Base-by-base conservation (phyloP, 2,113 vertebrate species). In the Dasyurus viverrinus region DNA sequence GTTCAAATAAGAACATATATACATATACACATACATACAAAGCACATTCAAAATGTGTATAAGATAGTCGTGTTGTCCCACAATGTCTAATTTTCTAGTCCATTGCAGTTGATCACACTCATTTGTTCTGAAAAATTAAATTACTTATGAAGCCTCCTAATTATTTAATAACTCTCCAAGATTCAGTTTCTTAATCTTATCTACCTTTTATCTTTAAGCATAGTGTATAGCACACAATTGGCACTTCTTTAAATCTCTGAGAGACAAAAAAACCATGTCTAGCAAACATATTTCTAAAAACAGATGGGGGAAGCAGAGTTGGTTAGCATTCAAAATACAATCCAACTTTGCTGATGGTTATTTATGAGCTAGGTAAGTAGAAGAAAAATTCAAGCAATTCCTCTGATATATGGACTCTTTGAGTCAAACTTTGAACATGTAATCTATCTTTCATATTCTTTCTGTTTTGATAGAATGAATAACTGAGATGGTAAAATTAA, bases 361-460 rank as follows among this genome's bases (percentile, higher is more conserved):
- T 95, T 95, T 96, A 95, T 95, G 93, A 95, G 68, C 55, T 36
- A 95, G 90, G 54, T 42, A 42, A 7, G 68, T 42, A 42, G n/a
- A 92, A 95, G 92, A 90, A 92, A 92, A 95, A 94, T 93, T 55
- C 90, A 96, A 92, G 53, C 36, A 96, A 96, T 36, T 93, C 89
- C 36, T 93, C 91, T 68, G 95, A 97, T 95, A 96, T 96, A 95
- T 89, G 96, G 55, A 95, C 54, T 95, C 92, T 96, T 96, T 42
- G 95, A 55, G 92, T 90, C 55, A 94, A 93, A 54, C 90, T 96
- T 95, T 94, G 26, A 90, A 53, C 48, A 90, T 93, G 94, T 95
- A 91, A 42, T 19, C 19, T 84, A n/a, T 96, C 25, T 53, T 93
- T 96, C 54, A 91, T 50, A 36, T n/a, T 89, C 7, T 42, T 84